Evolutionary conservation across 2,797 vertebrate genomes (phyloP).

Genomic region (Toxotes lorentzi): DNA sequence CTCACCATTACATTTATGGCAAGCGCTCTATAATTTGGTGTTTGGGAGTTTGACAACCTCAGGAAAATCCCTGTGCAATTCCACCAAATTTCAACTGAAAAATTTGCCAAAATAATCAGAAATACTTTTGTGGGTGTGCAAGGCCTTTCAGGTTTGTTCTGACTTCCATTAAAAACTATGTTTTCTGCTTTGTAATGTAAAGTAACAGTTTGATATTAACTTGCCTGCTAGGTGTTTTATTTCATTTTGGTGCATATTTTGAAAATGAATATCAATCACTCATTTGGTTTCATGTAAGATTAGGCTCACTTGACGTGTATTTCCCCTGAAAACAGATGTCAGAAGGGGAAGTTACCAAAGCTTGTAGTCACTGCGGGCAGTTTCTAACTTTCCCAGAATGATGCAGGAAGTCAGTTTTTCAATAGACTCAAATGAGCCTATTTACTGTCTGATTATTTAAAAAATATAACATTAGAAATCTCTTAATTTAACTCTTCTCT

Average conservation of each 20-base stretch:
- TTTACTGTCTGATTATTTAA: neutral
- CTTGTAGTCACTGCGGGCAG: neutral
- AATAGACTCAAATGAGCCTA: neutral
- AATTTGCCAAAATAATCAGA: neutral
- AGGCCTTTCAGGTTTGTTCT: neutral
- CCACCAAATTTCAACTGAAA: neutral
- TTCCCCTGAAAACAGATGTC: neutral
- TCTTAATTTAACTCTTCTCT: neutral
- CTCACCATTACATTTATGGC: neutral
- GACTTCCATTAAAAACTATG: neutral
- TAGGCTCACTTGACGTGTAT: neutral
- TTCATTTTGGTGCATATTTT: neutral
- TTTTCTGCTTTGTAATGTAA: neutral
- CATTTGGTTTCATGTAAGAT: neutral
- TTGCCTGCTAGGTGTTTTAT: neutral
- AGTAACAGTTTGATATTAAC: neutral
- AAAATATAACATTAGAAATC: neutral
- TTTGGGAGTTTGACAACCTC: neutral
- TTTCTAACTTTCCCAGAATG: neutral
- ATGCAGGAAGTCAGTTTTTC: neutral
- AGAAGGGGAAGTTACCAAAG: constrained; percentile 7
- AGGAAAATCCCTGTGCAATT: neutral
- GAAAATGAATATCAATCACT: neutral
- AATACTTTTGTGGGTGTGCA: neutral
- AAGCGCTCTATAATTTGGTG: neutral